A percentile compares a stretch with the other conserved stretches of the same genome.
Conservation (phyloP, 1,140 invertebrate genomes). For the Vanessa atalanta region DNA sequence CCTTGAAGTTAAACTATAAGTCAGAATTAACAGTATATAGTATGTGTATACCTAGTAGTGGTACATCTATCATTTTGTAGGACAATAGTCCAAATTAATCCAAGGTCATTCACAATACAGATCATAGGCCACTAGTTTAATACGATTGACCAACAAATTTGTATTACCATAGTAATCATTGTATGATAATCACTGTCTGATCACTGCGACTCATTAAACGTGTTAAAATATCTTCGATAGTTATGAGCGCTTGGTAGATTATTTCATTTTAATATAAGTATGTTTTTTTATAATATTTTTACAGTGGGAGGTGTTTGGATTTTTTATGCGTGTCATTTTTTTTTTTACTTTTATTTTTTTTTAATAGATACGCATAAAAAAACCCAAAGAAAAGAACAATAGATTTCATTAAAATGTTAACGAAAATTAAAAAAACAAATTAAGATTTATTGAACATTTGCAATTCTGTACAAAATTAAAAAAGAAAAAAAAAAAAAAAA, state of each 20-base stretch:
- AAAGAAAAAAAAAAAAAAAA: too few species aligned
- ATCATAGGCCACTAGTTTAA: slow-evolving; percentile 44
- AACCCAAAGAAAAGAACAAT: too few species aligned
- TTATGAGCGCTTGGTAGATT: slow-evolving; percentile 4
- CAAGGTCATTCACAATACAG: slow-evolving; percentile 47
- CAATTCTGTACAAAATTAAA: too few species aligned
- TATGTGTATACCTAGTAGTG: background rate
- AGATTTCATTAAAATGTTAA: too few species aligned
- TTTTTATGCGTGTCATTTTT: too few species aligned
- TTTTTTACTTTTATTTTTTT: too few species aligned
- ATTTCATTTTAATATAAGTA: background rate
- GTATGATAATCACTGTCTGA: slow-evolving; percentile 45
- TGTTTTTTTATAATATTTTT: background rate
- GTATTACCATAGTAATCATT: slow-evolving; percentile 41
- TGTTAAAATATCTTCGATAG: background rate
- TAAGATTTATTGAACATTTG: too few species aligned
- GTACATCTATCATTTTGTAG: slow-evolving; percentile 19
- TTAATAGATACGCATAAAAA: too few species aligned
- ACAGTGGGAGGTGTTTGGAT: too few species aligned
- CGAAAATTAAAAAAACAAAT: too few species aligned
- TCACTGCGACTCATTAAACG: slow-evolving; percentile 2
- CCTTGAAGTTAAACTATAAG: too few species aligned
- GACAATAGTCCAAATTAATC: slow-evolving; percentile 31
- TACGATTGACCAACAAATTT: slow-evolving; percentile 51
- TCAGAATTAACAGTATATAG: too few species aligned